phyloP scores from a whole-genome alignment of 2,888 invertebrate species.

The Gasteruption jaculator region DNA sequence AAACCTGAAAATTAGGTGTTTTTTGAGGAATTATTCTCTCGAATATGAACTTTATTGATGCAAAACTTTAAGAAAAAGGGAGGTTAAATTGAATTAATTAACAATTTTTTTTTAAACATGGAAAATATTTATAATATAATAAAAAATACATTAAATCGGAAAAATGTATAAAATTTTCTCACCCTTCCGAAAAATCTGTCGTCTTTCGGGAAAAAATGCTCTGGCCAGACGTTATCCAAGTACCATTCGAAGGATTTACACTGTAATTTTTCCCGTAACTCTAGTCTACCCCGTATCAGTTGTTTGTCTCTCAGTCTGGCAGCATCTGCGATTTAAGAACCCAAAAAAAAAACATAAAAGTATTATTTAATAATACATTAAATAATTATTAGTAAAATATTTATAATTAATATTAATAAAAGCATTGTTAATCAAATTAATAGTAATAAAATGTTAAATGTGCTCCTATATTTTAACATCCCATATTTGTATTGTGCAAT shows the following conservation, averaged over 20 bases:
- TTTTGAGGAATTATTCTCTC: too few species aligned
- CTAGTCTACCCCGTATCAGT: conserved; percentile 60
- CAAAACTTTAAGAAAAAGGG: too few species aligned
- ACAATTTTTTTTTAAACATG: not conserved
- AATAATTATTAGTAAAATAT: conserved; percentile 7
- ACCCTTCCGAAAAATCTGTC: conserved; percentile 86
- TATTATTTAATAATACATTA: conserved; percentile 3
- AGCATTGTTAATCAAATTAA: not conserved
- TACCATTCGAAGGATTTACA: conserved; percentile 94
- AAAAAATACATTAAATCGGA: not conserved
- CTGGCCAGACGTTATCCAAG: conserved; percentile 90
- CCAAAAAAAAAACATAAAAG: not conserved
- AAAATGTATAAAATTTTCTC: conserved; percentile 11
- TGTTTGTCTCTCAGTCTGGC: conserved; percentile 60
- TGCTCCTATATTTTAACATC: conserved; percentile 1
- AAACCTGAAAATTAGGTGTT: too few species aligned
- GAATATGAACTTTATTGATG: too few species aligned
- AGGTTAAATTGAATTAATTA: not conserved
- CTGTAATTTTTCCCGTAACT: conserved; percentile 65
- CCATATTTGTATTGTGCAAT: too few species aligned
- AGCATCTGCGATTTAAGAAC: conserved; percentile 52
- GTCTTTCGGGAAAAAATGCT: conserved; percentile 88
- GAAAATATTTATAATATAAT: conserved; percentile 1
- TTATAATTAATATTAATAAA: conserved; percentile 7
- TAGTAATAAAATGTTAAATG: not conserved